A percentile compares a stretch with the other conserved stretches of the same genome.
Evolutionary conservation across 2,888 invertebrate genomes (phyloP).

Genomic region (Melolontha melolontha): DNA sequence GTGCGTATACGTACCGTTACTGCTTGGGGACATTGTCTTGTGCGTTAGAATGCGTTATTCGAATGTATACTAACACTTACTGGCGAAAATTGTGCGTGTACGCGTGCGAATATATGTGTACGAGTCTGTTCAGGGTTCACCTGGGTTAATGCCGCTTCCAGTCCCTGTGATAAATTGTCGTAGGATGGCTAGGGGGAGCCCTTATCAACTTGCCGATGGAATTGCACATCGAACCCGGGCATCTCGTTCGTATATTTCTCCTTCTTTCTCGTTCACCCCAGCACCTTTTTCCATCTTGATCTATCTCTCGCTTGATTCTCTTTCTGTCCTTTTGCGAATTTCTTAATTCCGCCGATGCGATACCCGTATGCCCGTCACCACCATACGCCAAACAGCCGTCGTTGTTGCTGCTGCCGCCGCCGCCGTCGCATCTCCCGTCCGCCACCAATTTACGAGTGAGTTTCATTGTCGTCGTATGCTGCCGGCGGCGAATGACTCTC

Average conservation of each 20-base stretch:
- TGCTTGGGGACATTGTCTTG: slow-evolving; percentile 61
- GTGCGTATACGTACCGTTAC: slow-evolving; percentile 60
- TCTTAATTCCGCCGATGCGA: slow-evolving; percentile 45
- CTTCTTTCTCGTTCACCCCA: slow-evolving; percentile 27
- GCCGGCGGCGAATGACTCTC: slow-evolving; percentile 66
- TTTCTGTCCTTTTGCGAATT: slow-evolving; percentile 39
- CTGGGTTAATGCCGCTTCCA: slow-evolving; percentile 64
- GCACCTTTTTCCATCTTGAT: slow-evolving; percentile 21
- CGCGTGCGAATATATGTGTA: slow-evolving; percentile 46
- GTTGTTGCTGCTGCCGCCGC: slow-evolving; percentile 23
- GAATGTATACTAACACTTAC: slow-evolving; percentile 5
- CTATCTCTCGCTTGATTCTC: slow-evolving; percentile 28
- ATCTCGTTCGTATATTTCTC: slow-evolving; percentile 41
- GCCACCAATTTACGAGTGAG: slow-evolving; percentile 65
- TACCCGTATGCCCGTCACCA: slow-evolving; percentile 35
- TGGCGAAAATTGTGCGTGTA: slow-evolving; percentile 44
- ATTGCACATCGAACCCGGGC: slow-evolving; percentile 53
- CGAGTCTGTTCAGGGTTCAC: slow-evolving; percentile 60
- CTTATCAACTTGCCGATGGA: slow-evolving; percentile 63
- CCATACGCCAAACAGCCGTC: slow-evolving; percentile 11
- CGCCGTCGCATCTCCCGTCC: slow-evolving; percentile 40
- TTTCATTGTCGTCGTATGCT: slow-evolving; percentile 66
- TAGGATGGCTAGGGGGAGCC: slow-evolving; percentile 57
- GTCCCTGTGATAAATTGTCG: slow-evolving; percentile 65
- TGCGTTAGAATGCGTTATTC: slow-evolving; percentile 17